phyloP scores from a whole-genome alignment of 2,888 invertebrate species.

The Lissocephala sabroskyi region DNA sequence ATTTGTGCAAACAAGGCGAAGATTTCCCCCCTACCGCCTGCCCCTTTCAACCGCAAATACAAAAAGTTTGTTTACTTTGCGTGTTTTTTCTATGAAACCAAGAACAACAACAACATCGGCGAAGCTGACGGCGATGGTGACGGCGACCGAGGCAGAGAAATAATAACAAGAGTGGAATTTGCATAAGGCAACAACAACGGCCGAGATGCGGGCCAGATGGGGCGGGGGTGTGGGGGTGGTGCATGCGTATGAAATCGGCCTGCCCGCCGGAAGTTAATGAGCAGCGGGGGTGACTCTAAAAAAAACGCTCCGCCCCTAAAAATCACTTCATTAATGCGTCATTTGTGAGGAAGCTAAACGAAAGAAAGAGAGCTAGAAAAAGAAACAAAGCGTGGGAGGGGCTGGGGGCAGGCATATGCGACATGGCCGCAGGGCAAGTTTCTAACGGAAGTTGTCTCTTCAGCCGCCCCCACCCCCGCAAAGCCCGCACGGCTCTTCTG shows the following conservation, averaged over 20 bases:
- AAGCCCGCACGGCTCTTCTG: too few relatives aligned
- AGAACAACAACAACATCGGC: constrained; percentile 31
- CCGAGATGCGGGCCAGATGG: constrained; percentile 21
- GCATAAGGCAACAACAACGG: constrained; percentile 55
- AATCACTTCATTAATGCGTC: constrained; percentile 71
- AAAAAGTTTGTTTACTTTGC: constrained; percentile 58
- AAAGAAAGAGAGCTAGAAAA: constrained; percentile 27
- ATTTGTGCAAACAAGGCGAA: constrained; percentile 53
- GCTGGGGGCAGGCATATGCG: constrained; percentile 19
- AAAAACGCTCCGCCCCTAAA: too few relatives aligned
- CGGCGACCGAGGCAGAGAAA: constrained; percentile 41
- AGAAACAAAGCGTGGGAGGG: not conserved
- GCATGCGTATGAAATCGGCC: too few relatives aligned
- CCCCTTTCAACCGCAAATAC: not conserved
- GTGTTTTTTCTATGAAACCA: constrained; percentile 60
- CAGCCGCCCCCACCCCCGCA: not conserved
- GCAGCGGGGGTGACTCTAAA: constrained; percentile 34
- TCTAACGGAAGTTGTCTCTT: constrained; percentile 4
- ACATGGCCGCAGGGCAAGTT: constrained; percentile 25
- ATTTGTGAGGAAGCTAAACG: constrained; percentile 58
- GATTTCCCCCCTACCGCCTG: constrained; percentile 4
- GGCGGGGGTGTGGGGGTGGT: too few relatives aligned
- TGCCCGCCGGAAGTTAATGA: constrained; percentile 25
- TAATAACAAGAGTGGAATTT: constrained; percentile 50
- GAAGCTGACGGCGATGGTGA: too few relatives aligned